Percentiles rank a stretch among this genome's conserved stretches.
phyloP scores from a whole-genome alignment of 64 coral and sea anemone genomes.

The Cladopsammia gracilis region DNA sequence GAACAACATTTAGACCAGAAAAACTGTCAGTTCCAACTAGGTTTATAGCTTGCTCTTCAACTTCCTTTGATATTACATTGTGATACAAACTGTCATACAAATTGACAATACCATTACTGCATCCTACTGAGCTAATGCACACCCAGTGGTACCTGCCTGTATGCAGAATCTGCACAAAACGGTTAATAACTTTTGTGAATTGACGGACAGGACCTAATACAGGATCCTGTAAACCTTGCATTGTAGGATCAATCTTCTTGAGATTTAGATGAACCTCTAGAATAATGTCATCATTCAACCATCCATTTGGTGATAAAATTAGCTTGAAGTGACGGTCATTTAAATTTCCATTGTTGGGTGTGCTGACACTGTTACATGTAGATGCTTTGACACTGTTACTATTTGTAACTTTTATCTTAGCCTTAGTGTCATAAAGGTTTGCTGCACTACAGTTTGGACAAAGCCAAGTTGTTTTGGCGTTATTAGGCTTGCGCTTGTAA shows the following conservation, averaged over 20 bases:
- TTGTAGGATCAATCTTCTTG: slow-evolving; percentile 43
- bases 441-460: slow-evolving; percentile 27
- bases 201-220: slow-evolving; percentile 37
- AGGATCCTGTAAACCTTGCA: slow-evolving; percentile 46
- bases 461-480: slow-evolving; percentile 40
- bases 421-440: too few relatives aligned
- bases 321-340: slow-evolving; percentile 32
- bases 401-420: too few relatives aligned
- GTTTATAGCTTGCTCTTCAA: slow-evolving; percentile 57
- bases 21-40: slow-evolving; percentile 45
- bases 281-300: slow-evolving; percentile 67
- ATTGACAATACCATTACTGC: slow-evolving; percentile 44
- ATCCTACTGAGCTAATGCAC: slow-evolving; percentile 62
- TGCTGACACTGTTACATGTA: slow-evolving; percentile 13
- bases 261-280: slow-evolving; percentile 36
- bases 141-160: slow-evolving; percentile 69
- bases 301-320: slow-evolving; percentile 51
- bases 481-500: slow-evolving; percentile 50
- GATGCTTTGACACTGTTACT: too few relatives aligned
- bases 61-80: slow-evolving; percentile 55
- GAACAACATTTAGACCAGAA: slow-evolving; percentile 40
- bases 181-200: slow-evolving; percentile 29
- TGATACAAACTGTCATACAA: slow-evolving; percentile 66
- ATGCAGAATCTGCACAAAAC: slow-evolving; percentile 54
- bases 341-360: slow-evolving; percentile 26